Evolutionary conservation across 2,113 vertebrate species (phyloP), one percentile per base, ranked within the genome.

Genomic region (Mobula birostris): DNA sequence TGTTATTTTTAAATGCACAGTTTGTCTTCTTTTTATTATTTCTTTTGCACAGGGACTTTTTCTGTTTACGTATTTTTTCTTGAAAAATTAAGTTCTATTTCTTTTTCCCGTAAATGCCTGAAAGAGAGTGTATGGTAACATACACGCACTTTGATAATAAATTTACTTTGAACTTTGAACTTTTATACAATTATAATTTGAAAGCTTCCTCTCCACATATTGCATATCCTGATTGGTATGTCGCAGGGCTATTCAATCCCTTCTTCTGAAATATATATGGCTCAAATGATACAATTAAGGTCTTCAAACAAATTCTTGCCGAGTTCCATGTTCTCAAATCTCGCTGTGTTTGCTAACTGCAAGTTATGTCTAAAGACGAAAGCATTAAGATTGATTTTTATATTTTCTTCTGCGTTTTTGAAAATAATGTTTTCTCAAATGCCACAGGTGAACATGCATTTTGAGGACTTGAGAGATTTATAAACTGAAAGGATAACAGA

Each of bases 251-350:
- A 93, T 93, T 93, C 36, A 74, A 27, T 93, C 40, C 32, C 11
- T 9, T 74, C 68, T 24, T 74, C 66, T 93, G 91, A 74, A 56
- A 40, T 93, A 29, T 68, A 93, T 74, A 27, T 93, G 32, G 36
- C 91, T 48, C 24, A 72, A 93, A 36, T 74, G 58, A 93, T 27
- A 72, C 40, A 74, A 27, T 93, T 74, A 74, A 93, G 70, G 21
- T 93, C 91, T 93, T 93, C 36, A 93, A 74, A 93, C 91, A 74
- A 74, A 74, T 93, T 93, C 91, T 21, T 93, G 85, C 21, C n/a
- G 63, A 2, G 29, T 32, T 88, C 61, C 61, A 88, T 15, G 17
- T 63, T 66, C 85, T 88, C 85, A 32, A 15, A 32, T 17, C 29
- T 19, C 29, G 1, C 15, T 63, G 29, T 32, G 29, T 66, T n/a